These are phyloP conservation scores for Loxodonta africana DNA, from an alignment of 2,113 vertebrate genomes.

Conservation along the genomic window DNA sequence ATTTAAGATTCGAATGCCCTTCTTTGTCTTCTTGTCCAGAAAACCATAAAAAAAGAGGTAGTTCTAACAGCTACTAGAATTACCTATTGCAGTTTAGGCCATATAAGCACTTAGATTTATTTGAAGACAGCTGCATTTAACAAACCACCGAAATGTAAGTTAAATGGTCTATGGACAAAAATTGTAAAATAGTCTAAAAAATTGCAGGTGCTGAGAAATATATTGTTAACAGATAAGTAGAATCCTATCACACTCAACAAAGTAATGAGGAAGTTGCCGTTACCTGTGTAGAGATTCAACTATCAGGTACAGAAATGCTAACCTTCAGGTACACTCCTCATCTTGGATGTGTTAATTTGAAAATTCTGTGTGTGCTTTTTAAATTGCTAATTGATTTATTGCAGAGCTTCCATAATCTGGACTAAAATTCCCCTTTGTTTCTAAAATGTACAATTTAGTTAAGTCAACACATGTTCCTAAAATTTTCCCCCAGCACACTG, in stretches of 20 bases:
- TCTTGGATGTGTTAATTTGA: background rate
- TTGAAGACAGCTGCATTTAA: slow-evolving; percentile 45
- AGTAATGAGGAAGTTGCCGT: background rate
- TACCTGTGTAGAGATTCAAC: background rate
- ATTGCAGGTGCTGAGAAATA: slow-evolving; percentile 11
- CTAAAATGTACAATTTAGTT: background rate
- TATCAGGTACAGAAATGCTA: background rate
- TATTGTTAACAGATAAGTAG: background rate
- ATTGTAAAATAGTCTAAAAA: slow-evolving; percentile 35
- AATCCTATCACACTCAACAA: background rate
- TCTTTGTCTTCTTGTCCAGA: slow-evolving; percentile 49
- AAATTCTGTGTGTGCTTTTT: background rate
- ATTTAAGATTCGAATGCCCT: slow-evolving; percentile 65
- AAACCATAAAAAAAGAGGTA: slow-evolving; percentile 49
- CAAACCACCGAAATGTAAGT: slow-evolving; percentile 8
- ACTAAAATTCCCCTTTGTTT: background rate
- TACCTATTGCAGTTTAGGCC: background rate
- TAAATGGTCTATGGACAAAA: slow-evolving; percentile 38
- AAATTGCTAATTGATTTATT: slow-evolving; percentile 21
- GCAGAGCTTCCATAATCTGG: background rate
- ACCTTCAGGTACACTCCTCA: background rate
- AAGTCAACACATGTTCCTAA: background rate
- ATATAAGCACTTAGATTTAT: background rate
- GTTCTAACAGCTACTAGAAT: background rate
- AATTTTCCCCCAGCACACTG: background rate